Percentiles rank a stretch among this genome's conserved stretches.
phyloP scores from a whole-genome alignment of 2,888 invertebrate species.

The Nomada fabriciana region DNA sequence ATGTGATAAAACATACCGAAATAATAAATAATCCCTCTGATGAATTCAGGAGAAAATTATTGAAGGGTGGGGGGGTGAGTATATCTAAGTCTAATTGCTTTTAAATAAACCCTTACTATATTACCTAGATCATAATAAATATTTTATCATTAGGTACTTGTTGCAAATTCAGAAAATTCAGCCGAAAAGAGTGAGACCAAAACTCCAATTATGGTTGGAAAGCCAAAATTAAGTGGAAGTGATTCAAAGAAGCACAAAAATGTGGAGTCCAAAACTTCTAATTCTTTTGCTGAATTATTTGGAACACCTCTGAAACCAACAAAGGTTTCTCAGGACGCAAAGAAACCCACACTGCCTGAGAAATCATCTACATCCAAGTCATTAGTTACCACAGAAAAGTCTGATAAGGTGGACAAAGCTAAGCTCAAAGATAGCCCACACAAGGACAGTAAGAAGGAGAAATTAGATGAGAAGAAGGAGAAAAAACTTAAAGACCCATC shows the following conservation, averaged over 20 bases:
- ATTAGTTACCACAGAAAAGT: conserved; percentile 85
- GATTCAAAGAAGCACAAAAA: conserved; percentile 82
- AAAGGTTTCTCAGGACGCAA: conserved; percentile 89
- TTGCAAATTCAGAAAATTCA: conserved; percentile 86
- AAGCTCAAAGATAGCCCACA: conserved; percentile 86
- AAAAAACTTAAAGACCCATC: conserved; percentile 86
- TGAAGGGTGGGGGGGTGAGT: conserved; percentile 93
- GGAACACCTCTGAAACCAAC: conserved; percentile 92
- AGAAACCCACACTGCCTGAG: conserved; percentile 84
- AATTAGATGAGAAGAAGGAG: conserved; percentile 84
- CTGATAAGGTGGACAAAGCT: conserved; percentile 85
- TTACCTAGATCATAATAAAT: neutral
- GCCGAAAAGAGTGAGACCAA: conserved; percentile 87
- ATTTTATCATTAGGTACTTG: conserved; percentile 71
- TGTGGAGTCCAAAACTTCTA: conserved; percentile 85
- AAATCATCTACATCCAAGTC: conserved; percentile 80
- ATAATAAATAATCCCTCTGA: conserved; percentile 94
- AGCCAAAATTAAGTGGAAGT: conserved; percentile 88
- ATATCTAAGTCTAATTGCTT: conserved; percentile 2
- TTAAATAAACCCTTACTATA: neutral
- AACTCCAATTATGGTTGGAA: conserved; percentile 88
- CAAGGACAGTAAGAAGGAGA: conserved; percentile 85
- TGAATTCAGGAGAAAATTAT: conserved; percentile 94
- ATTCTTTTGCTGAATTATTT: conserved; percentile 92
- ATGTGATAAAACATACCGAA: conserved; percentile 92